A percentile compares a stretch with the other conserved stretches of the same genome.
These are phyloP conservation scores for Drosophila neutralis DNA, from an alignment of 2,888 invertebrate species.

Conservation along the genomic window DNA sequence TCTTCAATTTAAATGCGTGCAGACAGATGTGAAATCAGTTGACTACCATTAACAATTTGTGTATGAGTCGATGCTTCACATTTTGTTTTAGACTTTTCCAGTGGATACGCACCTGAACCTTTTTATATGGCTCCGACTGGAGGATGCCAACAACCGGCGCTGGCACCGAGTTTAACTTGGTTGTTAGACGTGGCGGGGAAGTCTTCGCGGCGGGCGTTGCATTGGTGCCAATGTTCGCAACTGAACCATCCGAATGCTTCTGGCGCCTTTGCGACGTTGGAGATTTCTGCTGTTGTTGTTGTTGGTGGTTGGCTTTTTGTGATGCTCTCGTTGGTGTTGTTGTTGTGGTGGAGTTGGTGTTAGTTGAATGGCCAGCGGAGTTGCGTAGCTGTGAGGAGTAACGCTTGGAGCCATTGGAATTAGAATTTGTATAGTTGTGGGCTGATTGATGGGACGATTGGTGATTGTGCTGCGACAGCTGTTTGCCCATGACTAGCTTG, in stretches of 20 bases:
- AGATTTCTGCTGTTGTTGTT: slow-evolving; percentile 39
- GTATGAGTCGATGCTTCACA: background rate
- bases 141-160: slow-evolving; percentile 54
- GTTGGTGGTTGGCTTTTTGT: slow-evolving; percentile 12
- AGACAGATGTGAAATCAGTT: background rate
- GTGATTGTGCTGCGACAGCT: slow-evolving; percentile 70
- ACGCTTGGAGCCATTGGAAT: slow-evolving; percentile 10
- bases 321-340: slow-evolving; percentile 8
- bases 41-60: background rate
- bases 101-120: slow-evolving; percentile 69
- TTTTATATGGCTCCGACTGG: slow-evolving; percentile 73
- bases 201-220: slow-evolving; percentile 36
- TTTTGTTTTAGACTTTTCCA: background rate
- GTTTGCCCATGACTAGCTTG: slow-evolving; percentile 78
- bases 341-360: background rate
- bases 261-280: slow-evolving; percentile 40
- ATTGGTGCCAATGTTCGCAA: slow-evolving; percentile 29
- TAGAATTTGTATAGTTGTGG: slow-evolving; percentile 17
- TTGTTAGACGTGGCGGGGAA: slow-evolving; percentile 39
- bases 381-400: slow-evolving; percentile 35
- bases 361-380: slow-evolving; percentile 40
- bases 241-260: slow-evolving; percentile 36
- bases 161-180: slow-evolving; percentile 48
- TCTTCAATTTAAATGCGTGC: background rate
- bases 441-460: slow-evolving; percentile 21